Conservation (phyloP, 2,888 invertebrate genomes). For the Apocheima hispidaria region DNA sequence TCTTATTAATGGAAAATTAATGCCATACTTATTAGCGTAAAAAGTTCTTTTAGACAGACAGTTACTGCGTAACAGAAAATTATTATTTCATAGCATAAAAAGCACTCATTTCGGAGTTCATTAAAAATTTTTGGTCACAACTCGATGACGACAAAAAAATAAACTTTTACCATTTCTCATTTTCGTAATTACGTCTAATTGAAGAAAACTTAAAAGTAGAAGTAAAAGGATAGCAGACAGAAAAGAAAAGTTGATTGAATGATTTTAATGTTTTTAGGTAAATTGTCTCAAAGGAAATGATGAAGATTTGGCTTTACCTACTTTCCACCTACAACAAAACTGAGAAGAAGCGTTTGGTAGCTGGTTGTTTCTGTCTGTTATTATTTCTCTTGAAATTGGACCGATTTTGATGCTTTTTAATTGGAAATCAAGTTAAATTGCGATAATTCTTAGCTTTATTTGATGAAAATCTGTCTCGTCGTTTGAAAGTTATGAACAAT, state of each 20-base stretch:
- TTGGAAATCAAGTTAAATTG: too few species aligned
- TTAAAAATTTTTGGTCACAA: constrained; percentile 70
- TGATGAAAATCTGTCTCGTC: too few species aligned
- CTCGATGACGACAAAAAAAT: constrained; percentile 66
- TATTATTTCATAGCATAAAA: constrained; percentile 66
- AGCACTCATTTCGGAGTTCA: constrained; percentile 68
- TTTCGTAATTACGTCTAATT: constrained; percentile 76
- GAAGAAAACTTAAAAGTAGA: constrained; percentile 62
- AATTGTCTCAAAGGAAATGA: neutral
- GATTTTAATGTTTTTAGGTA: constrained; percentile 16
- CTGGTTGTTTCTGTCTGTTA: too few species aligned
- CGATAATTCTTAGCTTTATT: too few species aligned
- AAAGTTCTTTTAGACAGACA: constrained; percentile 37
- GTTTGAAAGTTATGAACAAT: too few species aligned
- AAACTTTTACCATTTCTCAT: constrained; percentile 81
- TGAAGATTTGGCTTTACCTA: neutral
- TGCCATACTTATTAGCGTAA: constrained; percentile 16
- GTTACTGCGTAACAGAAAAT: constrained; percentile 61
- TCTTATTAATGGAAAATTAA: constrained; percentile 13
- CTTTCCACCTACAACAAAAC: too few species aligned
- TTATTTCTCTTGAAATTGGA: too few species aligned
- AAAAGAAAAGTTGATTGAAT: constrained; percentile 38
- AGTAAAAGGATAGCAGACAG: constrained; percentile 46
- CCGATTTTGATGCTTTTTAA: too few species aligned
- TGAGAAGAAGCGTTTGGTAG: too few species aligned